Base-by-base conservation (phyloP, 2,113 vertebrate genomes). In the Lagenorhynchus albirostris region DNA sequence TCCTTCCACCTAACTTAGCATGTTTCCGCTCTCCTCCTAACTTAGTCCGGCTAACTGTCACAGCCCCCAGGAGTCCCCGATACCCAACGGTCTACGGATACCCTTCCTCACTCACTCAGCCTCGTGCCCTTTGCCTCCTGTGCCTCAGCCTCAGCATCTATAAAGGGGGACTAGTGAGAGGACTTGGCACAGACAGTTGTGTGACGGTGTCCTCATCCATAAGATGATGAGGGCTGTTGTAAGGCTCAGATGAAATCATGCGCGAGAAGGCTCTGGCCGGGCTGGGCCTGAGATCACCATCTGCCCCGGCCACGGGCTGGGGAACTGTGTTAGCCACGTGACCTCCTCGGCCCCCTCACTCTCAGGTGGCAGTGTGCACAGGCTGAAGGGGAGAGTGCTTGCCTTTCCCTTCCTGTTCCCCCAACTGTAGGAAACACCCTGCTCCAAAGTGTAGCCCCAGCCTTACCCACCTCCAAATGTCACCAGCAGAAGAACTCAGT, bases 251-350 rank as follows among this genome's bases (percentile, higher is more conserved):
- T 17, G 55, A 88, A 63, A 73, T 44, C 55, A 1, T 0, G 2
- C 14, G 7, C 4, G 3, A 26, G 89, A 65, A 80, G 29, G 44
- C 38, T 44, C 58, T 47, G 82, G 26, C 26, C 6, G 2, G 14
- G 76, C 41, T 29, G 12, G 63, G 50, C 50, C 67, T 47, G 41
- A 63, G 36, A 38, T 26, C 47, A 33, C 6, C 0, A 6, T 62
- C 71, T 23, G 38, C 17, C 33, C 55, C 2, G 2, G n/a, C 36
- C 90, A 20, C 84, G 3, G 1, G 6, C 50, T n/a, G 33, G 11
- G 20, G 50, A 36, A 23, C 4, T 17, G 26, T 26, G 36, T 58
- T 47, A 2, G 58, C 6, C 13, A 25, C 1, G 0, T 0, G 53
- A 17, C 8, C 33, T n/a, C 68, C 58, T 3, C 1, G 0, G 25